phyloP scores from a whole-genome alignment of 2,888 invertebrate species.

The Leptopilina myrica region DNA sequence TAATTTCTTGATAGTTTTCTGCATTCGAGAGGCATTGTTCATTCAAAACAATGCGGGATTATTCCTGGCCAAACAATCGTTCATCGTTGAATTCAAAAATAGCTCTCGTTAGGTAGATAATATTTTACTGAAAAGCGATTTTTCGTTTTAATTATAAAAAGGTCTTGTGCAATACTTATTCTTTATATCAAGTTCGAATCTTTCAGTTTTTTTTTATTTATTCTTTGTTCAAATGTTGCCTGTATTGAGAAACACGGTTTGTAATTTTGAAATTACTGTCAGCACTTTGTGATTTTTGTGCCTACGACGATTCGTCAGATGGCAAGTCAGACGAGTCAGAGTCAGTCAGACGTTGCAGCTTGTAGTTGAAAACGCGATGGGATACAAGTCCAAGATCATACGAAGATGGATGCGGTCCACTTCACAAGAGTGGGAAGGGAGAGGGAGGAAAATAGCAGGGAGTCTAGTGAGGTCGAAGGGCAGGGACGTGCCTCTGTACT shows the following conservation, averaged over 20 bases:
- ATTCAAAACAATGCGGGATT: constrained; percentile 13
- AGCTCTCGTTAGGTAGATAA: not conserved
- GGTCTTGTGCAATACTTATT: too few species aligned
- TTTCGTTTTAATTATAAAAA: too few species aligned
- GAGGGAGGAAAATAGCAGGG: constrained; percentile 66
- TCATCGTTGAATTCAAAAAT: not conserved
- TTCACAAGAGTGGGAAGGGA: constrained; percentile 23
- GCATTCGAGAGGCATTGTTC: constrained; percentile 9
- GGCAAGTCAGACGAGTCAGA: too few species aligned
- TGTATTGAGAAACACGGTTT: too few species aligned
- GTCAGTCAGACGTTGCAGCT: too few species aligned
- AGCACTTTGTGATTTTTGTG: too few species aligned
- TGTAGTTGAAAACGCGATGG: constrained; percentile 16
- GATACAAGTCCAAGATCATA: not conserved
- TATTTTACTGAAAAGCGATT: not conserved
- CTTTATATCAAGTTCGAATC: too few species aligned
- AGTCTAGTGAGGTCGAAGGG: constrained; percentile 71
- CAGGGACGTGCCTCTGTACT: constrained; percentile 72
- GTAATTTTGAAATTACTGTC: too few species aligned
- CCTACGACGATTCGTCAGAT: too few species aligned
- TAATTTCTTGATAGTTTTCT: constrained; percentile 17
- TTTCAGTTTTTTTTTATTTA: too few species aligned
- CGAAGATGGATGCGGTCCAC: constrained; percentile 34
- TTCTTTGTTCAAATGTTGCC: too few species aligned
- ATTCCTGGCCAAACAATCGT: not conserved